phyloP scores from a whole-genome alignment of 2,888 invertebrate genomes.

The Phlogophora meticulosa region DNA sequence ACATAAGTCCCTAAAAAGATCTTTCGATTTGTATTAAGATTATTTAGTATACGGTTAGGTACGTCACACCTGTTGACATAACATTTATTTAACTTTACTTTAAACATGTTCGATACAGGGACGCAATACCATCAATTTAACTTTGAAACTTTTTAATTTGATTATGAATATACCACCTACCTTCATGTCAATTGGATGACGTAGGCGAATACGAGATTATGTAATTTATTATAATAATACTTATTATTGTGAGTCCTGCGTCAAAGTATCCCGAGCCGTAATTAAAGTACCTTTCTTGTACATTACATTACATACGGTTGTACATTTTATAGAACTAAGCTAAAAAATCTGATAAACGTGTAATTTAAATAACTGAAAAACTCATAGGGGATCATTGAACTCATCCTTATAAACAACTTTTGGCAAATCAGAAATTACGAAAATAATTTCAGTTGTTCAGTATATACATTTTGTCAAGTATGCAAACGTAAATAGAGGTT shows the following conservation, averaged over 20 bases:
- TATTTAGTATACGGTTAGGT: constrained; percentile 12
- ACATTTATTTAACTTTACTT: background rate
- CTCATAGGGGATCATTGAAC: too few relatives aligned
- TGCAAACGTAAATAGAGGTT: too few relatives aligned
- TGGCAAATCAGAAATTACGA: too few relatives aligned
- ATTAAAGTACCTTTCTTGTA: too few relatives aligned
- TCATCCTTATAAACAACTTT: too few relatives aligned
- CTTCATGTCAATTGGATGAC: background rate
- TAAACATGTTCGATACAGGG: background rate
- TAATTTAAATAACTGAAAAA: too few relatives aligned
- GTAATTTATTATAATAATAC: background rate
- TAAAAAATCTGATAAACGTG: too few relatives aligned
- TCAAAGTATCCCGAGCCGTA: background rate
- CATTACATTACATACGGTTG: too few relatives aligned
- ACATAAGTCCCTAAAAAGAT: constrained; percentile 27
- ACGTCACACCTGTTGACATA: background rate
- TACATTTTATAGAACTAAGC: too few relatives aligned
- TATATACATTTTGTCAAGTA: too few relatives aligned
- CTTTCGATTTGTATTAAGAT: constrained; percentile 25
- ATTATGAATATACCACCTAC: background rate
- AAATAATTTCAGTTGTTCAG: too few relatives aligned
- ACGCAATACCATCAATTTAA: background rate
- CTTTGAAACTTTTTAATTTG: background rate
- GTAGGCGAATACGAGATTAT: background rate
- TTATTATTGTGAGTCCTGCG: background rate